phyloP scores from a whole-genome alignment of 2,113 vertebrate species.

The Cromileptes altivelis region DNA sequence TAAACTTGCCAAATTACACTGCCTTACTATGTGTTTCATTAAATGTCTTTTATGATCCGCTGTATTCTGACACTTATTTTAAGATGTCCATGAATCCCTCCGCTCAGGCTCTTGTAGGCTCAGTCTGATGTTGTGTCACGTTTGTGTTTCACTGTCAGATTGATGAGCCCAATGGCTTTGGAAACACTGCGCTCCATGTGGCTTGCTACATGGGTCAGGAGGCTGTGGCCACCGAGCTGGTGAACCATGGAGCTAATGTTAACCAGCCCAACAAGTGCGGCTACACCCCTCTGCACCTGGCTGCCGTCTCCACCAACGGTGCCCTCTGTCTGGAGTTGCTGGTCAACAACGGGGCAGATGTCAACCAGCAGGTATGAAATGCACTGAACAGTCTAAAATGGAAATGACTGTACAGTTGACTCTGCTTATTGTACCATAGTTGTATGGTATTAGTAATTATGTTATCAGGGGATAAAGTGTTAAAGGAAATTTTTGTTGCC shows the following conservation, averaged over 20 bases:
- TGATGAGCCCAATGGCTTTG: conserved; percentile 94
- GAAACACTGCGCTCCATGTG: conserved; percentile 97
- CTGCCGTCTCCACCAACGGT: conserved; percentile 96
- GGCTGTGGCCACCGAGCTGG: conserved; percentile 94
- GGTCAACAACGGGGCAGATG: conserved; percentile 96
- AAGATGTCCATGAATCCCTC: background rate
- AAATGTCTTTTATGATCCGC: background rate
- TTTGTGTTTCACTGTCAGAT: conserved; percentile 83
- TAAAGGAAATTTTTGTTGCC: too few species aligned
- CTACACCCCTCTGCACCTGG: conserved; percentile 96
- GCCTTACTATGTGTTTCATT: background rate
- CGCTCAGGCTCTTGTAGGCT: background rate
- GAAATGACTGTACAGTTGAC: background rate
- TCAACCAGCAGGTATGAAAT: conserved; percentile 94
- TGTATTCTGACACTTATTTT: background rate
- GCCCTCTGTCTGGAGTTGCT: conserved; percentile 96
- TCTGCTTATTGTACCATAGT: too few species aligned
- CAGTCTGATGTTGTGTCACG: background rate
- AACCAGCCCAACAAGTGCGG: conserved; percentile 95
- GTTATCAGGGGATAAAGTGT: background rate
- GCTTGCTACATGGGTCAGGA: conserved; percentile 97
- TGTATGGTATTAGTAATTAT: background rate
- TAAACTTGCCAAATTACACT: background rate
- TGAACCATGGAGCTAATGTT: conserved; percentile 95
- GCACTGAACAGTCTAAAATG: background rate